Evolutionary conservation across 2,113 vertebrate genomes (phyloP).

Genomic region (Festucalex cinctus): DNA sequence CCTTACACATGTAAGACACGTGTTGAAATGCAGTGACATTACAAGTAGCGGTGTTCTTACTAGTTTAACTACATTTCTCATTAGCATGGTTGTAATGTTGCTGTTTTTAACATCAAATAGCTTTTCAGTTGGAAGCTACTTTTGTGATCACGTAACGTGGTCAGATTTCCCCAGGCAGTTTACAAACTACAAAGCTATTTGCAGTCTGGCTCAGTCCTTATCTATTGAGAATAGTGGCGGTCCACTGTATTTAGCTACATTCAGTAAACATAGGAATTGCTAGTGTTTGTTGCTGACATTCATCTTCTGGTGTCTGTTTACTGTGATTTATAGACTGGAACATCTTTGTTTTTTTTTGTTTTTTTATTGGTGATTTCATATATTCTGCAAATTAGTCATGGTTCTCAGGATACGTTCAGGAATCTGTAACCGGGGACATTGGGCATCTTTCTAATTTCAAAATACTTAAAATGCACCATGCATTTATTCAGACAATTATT

Average conservation of each 20-base stretch:
- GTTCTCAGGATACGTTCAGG: neutral
- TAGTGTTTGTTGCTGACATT: neutral
- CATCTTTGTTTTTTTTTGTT: too few species aligned
- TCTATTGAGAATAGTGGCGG: too few species aligned
- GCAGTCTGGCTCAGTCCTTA: too few species aligned
- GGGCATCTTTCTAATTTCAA: neutral
- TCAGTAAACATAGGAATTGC: neutral
- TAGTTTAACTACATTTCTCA: neutral
- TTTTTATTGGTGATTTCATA: too few species aligned
- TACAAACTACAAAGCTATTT: neutral
- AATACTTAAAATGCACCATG: neutral
- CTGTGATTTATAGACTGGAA: neutral
- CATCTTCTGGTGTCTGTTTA: neutral
- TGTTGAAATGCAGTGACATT: slow-evolving; percentile 3
- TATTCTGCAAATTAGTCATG: neutral
- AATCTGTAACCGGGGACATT: neutral
- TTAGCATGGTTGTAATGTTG: neutral
- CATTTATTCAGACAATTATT: neutral
- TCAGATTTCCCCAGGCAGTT: neutral
- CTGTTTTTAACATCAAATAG: neutral
- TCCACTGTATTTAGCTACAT: neutral
- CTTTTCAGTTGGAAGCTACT: neutral
- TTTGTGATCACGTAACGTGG: neutral
- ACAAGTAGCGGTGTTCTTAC: neutral
- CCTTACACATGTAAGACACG: neutral